Base-by-base conservation (phyloP, 1,140 invertebrate species). In the Drosophila willistoni region DNA sequence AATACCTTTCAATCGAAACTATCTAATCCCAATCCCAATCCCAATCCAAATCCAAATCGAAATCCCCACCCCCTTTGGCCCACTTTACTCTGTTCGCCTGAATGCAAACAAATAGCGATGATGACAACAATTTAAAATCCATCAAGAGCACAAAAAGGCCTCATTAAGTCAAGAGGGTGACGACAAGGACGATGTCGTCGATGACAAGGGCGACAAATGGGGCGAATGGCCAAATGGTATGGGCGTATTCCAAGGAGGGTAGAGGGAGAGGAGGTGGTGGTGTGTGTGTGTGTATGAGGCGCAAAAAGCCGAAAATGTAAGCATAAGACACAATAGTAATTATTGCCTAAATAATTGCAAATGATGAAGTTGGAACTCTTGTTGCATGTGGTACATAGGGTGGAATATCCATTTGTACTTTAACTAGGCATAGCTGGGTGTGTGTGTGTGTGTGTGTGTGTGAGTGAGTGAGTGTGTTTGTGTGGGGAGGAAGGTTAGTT, bases 301-400 rank as follows among this genome's bases (percentile, higher is more conserved):
- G 14, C 29, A 29, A 41, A 34, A 19, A 39, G 62, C 55, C 60
- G 63, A 83, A 89, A 91, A 91, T 90, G 86, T 89, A 74, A 79
- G 81, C 90, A 91, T 91, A 91, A 91, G 90, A 91, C 90, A 91
- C 90, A 91, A 91, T 91, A 91, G 90, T 91, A 91, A 91, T 91
- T 91, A 91, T 90, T 91, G 90, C 86, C 90, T 77, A 91, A 91
- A 91, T 91, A 91, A 91, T 91, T 91, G 81, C 90, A 91, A 91
- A 91, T 91, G 90, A 86, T 86, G 77, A 80, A 73, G 74, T 69
- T 47, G 54, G 44, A 41, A 54, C 44, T 51, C 66, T 65, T 60
- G 22, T 63, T 64, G 64, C 29, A 19, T 25, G 56, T 42, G 34
- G 59, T 75, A 25, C 51, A 14, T 13, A 12, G 51, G 36, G 36